These are phyloP conservation scores for Synanthedon tipuliformis DNA, from an alignment of 2,888 invertebrate species.

Conservation along the genomic window DNA sequence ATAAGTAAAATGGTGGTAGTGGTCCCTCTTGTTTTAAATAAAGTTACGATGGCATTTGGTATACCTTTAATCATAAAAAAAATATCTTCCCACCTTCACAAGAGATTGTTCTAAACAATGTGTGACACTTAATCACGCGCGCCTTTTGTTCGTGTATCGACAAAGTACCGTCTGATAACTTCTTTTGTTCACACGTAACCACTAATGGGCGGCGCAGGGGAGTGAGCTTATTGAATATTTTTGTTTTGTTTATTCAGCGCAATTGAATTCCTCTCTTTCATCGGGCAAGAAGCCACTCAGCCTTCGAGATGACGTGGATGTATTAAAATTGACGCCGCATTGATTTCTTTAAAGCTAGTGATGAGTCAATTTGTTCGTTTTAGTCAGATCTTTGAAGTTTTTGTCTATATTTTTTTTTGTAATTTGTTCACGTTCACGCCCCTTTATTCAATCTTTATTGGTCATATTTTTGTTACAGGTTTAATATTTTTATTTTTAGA, in stretches of 20 bases:
- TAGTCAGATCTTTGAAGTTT: no score
- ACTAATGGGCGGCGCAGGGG: constrained; percentile 9
- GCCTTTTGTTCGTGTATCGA: constrained; percentile 6
- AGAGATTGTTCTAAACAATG: constrained; percentile 2
- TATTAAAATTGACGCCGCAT: not conserved
- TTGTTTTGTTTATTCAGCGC: constrained; percentile 5
- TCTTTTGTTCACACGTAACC: constrained; percentile 10
- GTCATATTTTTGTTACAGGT: no score
- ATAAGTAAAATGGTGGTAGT: no score
- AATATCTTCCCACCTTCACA: not conserved
- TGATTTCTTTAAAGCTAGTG: not conserved
- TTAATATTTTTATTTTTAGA: no score
- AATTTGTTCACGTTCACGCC: no score
- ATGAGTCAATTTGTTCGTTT: no score
- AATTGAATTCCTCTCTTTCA: not conserved
- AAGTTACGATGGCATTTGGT: no score
- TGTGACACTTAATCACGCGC: constrained; percentile 1
- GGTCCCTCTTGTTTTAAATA: no score
- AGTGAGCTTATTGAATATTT: constrained; percentile 11
- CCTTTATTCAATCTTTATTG: no score
- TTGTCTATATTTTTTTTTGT: no score
- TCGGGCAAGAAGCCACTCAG: not conserved
- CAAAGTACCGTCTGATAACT: constrained; percentile 5
- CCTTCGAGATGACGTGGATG: not conserved
- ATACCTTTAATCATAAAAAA: not conserved